These are phyloP conservation scores for Archocentrus centrarchus DNA, from an alignment of 2,113 vertebrate species.

Conservation along the genomic window DNA sequence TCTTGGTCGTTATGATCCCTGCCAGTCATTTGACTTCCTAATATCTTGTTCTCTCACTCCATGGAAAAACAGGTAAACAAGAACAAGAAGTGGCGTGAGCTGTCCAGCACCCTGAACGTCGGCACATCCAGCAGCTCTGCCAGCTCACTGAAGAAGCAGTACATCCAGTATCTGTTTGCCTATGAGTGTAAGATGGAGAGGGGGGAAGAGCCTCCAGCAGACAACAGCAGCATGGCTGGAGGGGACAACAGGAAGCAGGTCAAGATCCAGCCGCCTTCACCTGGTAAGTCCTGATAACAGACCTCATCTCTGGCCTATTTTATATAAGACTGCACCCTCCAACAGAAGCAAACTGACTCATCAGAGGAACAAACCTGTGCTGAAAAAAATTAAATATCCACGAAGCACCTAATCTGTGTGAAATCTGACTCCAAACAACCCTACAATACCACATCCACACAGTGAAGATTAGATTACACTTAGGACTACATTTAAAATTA, in stretches of 20 bases:
- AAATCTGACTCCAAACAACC: background rate
- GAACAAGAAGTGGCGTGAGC: constrained; percentile 98
- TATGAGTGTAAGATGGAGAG: constrained; percentile 96
- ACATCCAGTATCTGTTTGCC: constrained; percentile 97
- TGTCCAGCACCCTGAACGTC: constrained; percentile 88
- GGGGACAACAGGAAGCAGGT: constrained; percentile 91
- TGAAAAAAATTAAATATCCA: background rate
- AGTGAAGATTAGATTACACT: background rate
- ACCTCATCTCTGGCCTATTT: background rate
- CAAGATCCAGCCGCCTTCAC: constrained; percentile 96
- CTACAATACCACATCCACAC: background rate
- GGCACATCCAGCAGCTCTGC: constrained; percentile 95
- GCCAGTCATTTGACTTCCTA: background rate
- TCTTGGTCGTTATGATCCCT: background rate
- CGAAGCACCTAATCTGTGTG: background rate
- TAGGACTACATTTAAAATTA: constrained; percentile 8
- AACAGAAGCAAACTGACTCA: constrained; percentile 23
- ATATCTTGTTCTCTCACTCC: background rate
- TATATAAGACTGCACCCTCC: background rate
- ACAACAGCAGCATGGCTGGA: constrained; percentile 82
- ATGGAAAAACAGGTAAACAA: constrained; percentile 88
- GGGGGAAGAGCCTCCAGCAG: constrained; percentile 93
- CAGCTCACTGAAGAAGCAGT: constrained; percentile 96
- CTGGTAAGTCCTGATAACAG: constrained; percentile 83
- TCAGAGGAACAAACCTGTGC: background rate